These are phyloP conservation scores for Halocynthia roretzi DNA, from an alignment of 23 tunicate genomes.

Conservation along the genomic window DNA sequence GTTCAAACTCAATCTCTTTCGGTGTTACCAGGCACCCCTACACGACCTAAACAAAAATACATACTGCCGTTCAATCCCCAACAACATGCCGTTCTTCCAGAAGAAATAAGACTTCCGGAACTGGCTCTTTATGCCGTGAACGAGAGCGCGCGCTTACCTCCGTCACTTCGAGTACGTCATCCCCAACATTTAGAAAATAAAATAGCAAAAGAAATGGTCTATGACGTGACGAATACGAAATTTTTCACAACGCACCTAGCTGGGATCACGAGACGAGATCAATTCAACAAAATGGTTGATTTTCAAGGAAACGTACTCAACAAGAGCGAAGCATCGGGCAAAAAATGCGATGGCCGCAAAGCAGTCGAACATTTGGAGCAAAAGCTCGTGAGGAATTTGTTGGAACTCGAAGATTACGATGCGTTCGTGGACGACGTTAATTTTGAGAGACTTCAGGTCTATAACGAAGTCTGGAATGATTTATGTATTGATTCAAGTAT, in stretches of 20 bases:
- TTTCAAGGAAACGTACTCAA: slow-evolving; percentile 60
- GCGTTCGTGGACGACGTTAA: slow-evolving; percentile 25
- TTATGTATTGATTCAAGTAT: slow-evolving; percentile 58
- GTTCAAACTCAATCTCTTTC: background rate
- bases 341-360: slow-evolving; percentile 64
- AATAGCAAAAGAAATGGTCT: slow-evolving; percentile 12
- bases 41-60: background rate
- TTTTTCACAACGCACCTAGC: slow-evolving; percentile 79
- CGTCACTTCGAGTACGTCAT: slow-evolving; percentile 31
- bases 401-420: slow-evolving; percentile 35
- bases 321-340: slow-evolving; percentile 44
- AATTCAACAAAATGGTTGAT: slow-evolving; percentile 69
- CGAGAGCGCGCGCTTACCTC: slow-evolving; percentile 24
- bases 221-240: slow-evolving; percentile 9
- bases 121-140: slow-evolving; percentile 43
- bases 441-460: slow-evolving; percentile 72
- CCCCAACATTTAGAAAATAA: background rate
- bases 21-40: background rate
- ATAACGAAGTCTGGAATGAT: slow-evolving; percentile 75
- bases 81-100: slow-evolving; percentile 16
- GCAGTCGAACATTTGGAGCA: slow-evolving; percentile 84
- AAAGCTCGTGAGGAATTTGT: slow-evolving; percentile 40
- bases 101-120: slow-evolving; percentile 78
- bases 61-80: background rate
- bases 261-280: slow-evolving; percentile 71